Evolutionary conservation across 1,140 invertebrate species (phyloP), one percentile per base, ranked within the genome.

Genomic region (Diachasma alloeum): DNA sequence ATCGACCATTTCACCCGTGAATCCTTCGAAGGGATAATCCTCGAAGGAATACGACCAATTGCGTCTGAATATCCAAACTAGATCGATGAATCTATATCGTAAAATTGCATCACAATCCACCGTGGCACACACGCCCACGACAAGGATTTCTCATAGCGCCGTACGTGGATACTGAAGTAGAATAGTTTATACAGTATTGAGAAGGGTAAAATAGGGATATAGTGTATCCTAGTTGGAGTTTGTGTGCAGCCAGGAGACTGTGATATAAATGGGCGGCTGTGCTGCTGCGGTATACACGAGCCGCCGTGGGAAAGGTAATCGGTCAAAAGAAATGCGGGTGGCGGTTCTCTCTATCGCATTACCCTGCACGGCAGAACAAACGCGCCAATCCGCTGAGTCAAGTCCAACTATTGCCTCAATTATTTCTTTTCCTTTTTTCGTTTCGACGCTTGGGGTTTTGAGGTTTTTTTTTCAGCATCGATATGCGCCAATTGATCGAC

Each of bases 251-350:
- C 46, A 46, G 48, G 80, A 78, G 79, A 82, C 80, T 79, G 80
- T 77, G 80, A 84, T 83, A 85, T 82, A 82, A 85, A 84, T 81
- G 83, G 80, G 79, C 80, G 74, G 78, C 74, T 46, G 31, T 31
- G 31, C 31, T 31, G 31, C 6, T 31, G 66, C 77, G 80, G 72
- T 78, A 74, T 48, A 74, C 80, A 80, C 69, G 75, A 81, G 78
- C 81, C 73, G 81, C 81, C 85, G 85, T 85, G 83, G 85, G 84
- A 87, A 87, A 87, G 81, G 82, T 83, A 84, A 87, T 87, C 84
- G 84, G 84, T 84, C 83, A 83, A 82, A 86, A 84, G 84, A 84
- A 84, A 85, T 85, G 81, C 81, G 82, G 72, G 70, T 78, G 74
- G 80, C 79, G 76, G 59, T 71, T 68, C 77, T 59, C 44, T 59